Conservation (phyloP, 1,140 invertebrate genomes). For the Psilanteris sp. region DNA sequence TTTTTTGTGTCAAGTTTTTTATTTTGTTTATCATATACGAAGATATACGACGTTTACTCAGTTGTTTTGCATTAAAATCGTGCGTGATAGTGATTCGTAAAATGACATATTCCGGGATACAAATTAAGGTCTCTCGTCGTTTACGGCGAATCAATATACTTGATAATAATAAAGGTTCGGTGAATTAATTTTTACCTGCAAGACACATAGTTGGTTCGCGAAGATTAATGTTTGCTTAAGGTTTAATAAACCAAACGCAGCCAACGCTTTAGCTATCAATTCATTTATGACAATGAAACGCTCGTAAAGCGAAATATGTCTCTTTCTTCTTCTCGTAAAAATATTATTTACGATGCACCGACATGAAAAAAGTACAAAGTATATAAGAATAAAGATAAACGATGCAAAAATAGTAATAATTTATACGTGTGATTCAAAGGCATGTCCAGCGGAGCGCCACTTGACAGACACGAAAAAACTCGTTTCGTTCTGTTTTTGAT, state of each 20-base stretch:
- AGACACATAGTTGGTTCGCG: slow-evolving; percentile 6
- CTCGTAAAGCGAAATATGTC: slow-evolving; percentile 51
- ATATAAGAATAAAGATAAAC: slow-evolving; percentile 45
- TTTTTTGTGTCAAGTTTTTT: no score
- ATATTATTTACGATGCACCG: slow-evolving; percentile 71
- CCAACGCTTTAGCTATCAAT: slow-evolving; percentile 37
- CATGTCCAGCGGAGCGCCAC: slow-evolving; percentile 46
- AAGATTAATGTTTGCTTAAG: slow-evolving; percentile 19
- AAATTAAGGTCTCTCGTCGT: no score
- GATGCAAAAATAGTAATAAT: slow-evolving; percentile 71
- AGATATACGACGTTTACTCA: no score
- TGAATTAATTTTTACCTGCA: slow-evolving; percentile 8
- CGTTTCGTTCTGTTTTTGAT: slow-evolving; percentile 22
- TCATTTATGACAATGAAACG: slow-evolving; percentile 55
- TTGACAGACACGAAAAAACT: slow-evolving; percentile 30
- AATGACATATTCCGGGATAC: no score
- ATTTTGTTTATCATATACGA: no score
- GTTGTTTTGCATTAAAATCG: no score
- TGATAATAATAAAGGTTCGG: no score
- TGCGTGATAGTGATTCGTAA: no score
- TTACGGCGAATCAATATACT: no score
- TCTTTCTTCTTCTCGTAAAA: slow-evolving; percentile 55
- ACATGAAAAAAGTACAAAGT: slow-evolving; percentile 20
- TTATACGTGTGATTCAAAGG: slow-evolving; percentile 63
- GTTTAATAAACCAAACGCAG: slow-evolving; percentile 27